Evolutionary conservation across 2,113 vertebrate species (phyloP), one percentile per base, ranked within the genome.

Genomic region (Misgurnus anguillicaudatus): DNA sequence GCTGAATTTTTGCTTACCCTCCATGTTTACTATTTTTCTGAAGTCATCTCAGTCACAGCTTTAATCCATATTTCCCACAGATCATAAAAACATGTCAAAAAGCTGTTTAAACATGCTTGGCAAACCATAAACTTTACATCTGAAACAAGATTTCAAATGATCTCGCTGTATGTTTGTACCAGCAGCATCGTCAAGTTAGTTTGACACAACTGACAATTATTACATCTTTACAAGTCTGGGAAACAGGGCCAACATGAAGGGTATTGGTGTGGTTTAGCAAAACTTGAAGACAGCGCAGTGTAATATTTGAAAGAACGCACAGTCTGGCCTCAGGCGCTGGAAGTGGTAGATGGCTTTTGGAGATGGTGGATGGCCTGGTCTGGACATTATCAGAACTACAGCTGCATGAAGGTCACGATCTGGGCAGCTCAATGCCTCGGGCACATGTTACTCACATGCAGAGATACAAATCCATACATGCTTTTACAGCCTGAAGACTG

Each of bases 321-420:
- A 73, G 61, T 65, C 51, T 63, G 31, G 67, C 68, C 60, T 70
- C 47, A 39, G 77, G 77, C 61, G 19, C 36, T 72, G 58, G 13
- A 48, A 19, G 66, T 39, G 41, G 62, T 38, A 1, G 3, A 8
- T 21, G 67, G 66, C 41, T 24, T 58, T 6, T 19, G 13, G 66
- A 78, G 58, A 79, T 4, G 1, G 2, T 41, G 45, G 68, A 70
- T 10, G 9, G 53, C 36, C 45, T n/a, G 2, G 41, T 70, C 39
- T 60, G 36, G 39, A 47, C 14, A 64, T 62, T 71, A 72, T 79
- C 77, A 79, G 58, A 42, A 58, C 60, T 64, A 45, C 58, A 60
- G 76, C 65, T 78, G 76, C 45, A 65, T 31, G 76, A 41, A 68
- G 14, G 53, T 69, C n/a, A 78, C 53, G 51, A n/a, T 16, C 58